Conservation (phyloP, 2,888 invertebrate genomes). For the Chalcis sispes region DNA sequence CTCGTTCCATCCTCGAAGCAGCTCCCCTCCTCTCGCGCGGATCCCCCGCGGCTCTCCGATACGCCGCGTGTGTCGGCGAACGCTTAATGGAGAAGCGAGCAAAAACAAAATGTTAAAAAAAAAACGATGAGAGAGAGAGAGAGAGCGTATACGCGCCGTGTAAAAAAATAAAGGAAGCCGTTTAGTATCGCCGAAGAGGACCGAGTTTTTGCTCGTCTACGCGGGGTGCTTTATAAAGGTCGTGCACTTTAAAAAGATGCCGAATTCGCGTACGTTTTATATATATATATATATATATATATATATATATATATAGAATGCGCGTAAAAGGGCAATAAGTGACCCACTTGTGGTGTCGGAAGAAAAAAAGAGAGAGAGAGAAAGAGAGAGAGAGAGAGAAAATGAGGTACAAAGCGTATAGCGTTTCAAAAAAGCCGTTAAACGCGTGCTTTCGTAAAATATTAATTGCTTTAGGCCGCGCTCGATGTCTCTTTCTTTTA, state of each 20-base stretch:
- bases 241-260: constrained; percentile 25
- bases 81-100: constrained; percentile 13
- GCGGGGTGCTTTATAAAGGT: constrained; percentile 60
- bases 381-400: not conserved
- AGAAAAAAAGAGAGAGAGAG: too few species aligned
- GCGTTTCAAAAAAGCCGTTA: constrained; percentile 58
- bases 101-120: not conserved
- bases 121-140: not conserved
- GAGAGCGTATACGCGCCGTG: constrained; percentile 13
- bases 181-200: constrained; percentile 30
- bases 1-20: too few species aligned
- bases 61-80: constrained; percentile 17
- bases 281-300: too few species aligned
- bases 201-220: constrained; percentile 69
- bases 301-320: too few species aligned
- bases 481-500: constrained; percentile 2
- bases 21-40: too few species aligned
- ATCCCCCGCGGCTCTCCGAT: constrained; percentile 28
- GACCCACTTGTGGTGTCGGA: constrained; percentile 65
- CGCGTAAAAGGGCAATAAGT: constrained; percentile 68
- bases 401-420: not conserved
- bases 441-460: constrained; percentile 47
- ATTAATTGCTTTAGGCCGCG: constrained; percentile 51
- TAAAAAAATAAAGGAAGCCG: constrained; percentile 30
- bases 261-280: too few species aligned